These are phyloP conservation scores for Chrysocyon brachyurus DNA, from an alignment of 2,797 vertebrate genomes.

Conservation along the genomic window DNA sequence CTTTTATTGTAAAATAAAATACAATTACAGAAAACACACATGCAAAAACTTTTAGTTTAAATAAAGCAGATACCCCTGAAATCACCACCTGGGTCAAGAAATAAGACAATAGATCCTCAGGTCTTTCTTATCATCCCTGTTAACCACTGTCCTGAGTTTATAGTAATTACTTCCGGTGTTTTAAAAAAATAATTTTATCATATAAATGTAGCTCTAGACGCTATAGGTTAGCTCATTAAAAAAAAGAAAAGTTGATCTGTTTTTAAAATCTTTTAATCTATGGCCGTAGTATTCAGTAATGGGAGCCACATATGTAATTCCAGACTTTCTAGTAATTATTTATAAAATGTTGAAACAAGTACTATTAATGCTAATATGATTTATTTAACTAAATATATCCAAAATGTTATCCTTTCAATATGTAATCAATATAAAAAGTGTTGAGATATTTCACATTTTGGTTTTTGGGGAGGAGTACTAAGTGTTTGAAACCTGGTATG, in stretches of 20 bases:
- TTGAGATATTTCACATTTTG: neutral
- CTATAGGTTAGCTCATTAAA: neutral
- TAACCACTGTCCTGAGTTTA: neutral
- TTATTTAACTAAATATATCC: neutral
- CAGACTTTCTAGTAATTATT: neutral
- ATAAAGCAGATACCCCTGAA: neutral
- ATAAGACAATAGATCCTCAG: neutral
- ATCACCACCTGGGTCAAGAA: neutral
- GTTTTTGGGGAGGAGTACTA: neutral
- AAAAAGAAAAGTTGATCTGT: neutral
- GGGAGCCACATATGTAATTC: neutral
- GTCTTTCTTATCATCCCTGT: neutral
- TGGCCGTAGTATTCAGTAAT: neutral
- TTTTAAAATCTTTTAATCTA: neutral
- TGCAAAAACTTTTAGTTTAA: neutral
- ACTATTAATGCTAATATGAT: neutral
- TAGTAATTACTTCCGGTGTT: neutral
- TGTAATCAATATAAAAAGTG: constrained; percentile 15
- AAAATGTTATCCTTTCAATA: neutral
- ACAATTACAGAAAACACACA: neutral
- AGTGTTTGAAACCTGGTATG: neutral
- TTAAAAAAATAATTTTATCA: constrained; percentile 19
- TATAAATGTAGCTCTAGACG: neutral
- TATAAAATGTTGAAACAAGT: constrained; percentile 10
- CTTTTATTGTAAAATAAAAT: neutral